phyloP scores from a whole-genome alignment of 2,888 invertebrate genomes.

The Lepidochrysops patricia region DNA sequence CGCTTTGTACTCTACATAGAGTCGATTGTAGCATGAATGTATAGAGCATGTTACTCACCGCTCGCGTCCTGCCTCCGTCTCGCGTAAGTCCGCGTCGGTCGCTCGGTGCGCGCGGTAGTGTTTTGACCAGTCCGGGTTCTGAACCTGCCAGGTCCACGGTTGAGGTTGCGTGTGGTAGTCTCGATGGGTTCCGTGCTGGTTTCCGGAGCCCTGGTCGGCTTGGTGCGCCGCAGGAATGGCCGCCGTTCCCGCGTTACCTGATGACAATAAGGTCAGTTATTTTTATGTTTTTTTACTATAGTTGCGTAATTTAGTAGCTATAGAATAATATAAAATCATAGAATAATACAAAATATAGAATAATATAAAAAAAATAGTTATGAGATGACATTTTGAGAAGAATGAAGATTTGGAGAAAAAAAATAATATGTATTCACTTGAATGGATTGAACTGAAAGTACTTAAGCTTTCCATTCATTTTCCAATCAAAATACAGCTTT shows the following conservation, averaged over 20 bases:
- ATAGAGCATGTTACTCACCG: constrained; percentile 53
- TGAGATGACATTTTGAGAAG: neutral
- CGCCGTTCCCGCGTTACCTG: constrained; percentile 47
- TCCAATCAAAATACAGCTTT: neutral
- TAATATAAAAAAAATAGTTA: neutral
- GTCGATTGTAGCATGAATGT: constrained; percentile 21
- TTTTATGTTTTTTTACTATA: neutral
- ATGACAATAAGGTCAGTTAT: constrained; percentile 34
- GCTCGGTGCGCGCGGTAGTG: constrained; percentile 51
- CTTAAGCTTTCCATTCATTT: neutral
- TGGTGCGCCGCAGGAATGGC: constrained; percentile 58
- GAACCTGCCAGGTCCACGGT: constrained; percentile 39
- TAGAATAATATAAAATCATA: neutral
- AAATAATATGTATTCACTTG: too few relatives aligned
- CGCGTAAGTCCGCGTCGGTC: constrained; percentile 52
- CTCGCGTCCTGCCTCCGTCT: constrained; percentile 53
- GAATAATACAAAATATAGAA: neutral
- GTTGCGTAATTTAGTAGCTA: neutral
- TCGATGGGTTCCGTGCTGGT: constrained; percentile 32
- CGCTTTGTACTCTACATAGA: constrained; percentile 11
- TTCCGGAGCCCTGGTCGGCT: constrained; percentile 51
- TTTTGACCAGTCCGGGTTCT: constrained; percentile 35
- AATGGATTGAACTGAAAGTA: too few relatives aligned
- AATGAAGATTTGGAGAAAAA: too few relatives aligned
- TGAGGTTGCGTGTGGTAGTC: constrained; percentile 46